A percentile compares a stretch with the other conserved stretches of the same genome.
Conservation (phyloP, 2,888 invertebrate genomes). For the Lasioglossum villosulum region DNA sequence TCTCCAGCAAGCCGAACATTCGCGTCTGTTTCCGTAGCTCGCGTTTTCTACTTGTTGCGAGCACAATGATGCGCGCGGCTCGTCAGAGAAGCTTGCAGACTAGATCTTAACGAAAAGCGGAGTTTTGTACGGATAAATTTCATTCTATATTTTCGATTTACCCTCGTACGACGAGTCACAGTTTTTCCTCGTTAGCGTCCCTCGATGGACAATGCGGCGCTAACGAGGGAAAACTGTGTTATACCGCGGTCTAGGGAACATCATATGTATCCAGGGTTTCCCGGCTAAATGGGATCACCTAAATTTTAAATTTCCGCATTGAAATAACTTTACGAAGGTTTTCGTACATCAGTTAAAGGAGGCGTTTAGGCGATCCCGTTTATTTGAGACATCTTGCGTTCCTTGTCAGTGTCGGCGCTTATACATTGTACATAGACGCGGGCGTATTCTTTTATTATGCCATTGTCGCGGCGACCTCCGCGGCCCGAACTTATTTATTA, state of each 20-base stretch:
- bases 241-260: not conserved
- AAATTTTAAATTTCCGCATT: not conserved
- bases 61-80: not conserved
- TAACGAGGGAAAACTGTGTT: not conserved
- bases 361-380: not conserved
- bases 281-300: not conserved
- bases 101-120: not conserved
- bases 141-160: not conserved
- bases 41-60: not conserved
- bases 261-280: not conserved
- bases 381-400: not conserved
- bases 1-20: constrained; percentile 6
- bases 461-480: constrained; percentile 63
- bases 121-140: not conserved
- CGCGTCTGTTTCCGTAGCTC: not conserved
- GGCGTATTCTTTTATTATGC: constrained; percentile 60
- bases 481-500: constrained; percentile 72
- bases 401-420: not conserved
- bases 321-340: not conserved
- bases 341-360: not conserved
- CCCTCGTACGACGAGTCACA: not conserved
- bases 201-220: not conserved
- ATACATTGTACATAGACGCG: constrained; percentile 52
- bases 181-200: not conserved
- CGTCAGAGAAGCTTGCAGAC: not conserved